Percentiles rank a stretch among this genome's conserved stretches.
Evolutionary conservation across 2,797 vertebrate genomes (phyloP).

Genomic region (Peromyscus melanophrys): DNA sequence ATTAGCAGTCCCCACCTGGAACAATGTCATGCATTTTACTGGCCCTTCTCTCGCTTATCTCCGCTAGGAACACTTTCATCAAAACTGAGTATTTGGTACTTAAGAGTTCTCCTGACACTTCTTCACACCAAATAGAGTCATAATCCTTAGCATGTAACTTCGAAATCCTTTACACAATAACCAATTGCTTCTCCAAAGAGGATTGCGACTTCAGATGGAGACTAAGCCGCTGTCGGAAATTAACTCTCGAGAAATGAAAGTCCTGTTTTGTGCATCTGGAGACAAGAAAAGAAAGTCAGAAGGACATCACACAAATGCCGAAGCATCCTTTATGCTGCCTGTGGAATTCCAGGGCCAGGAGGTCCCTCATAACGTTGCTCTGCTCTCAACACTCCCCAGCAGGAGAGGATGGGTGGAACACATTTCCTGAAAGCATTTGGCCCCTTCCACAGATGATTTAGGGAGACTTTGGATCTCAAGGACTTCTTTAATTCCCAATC

Average conservation of each 20-base stretch:
- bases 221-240: constrained; percentile 84
- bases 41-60: constrained; percentile 60
- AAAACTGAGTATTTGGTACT: constrained; percentile 69
- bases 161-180: constrained; percentile 85
- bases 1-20: constrained; percentile 8
- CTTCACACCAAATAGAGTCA: constrained; percentile 81
- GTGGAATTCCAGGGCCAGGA: constrained; percentile 19
- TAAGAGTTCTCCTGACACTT: constrained; percentile 78
- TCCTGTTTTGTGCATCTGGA: constrained; percentile 70
- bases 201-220: constrained; percentile 82
- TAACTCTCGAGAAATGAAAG: constrained; percentile 83
- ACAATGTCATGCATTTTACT: not conserved
- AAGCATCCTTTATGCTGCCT: constrained; percentile 52
- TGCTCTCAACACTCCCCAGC: not conserved
- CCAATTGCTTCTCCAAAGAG: constrained; percentile 82
- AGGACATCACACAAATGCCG: constrained; percentile 55
- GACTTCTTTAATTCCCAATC: constrained; percentile 35
- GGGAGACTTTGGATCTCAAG: not conserved
- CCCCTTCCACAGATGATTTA: not conserved
- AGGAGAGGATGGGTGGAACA: not conserved
- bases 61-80: constrained; percentile 71
- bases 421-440: not conserved
- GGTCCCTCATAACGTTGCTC: not conserved
- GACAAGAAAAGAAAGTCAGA: constrained; percentile 63
- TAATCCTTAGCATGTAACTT: constrained; percentile 83